A percentile compares a stretch with the other conserved stretches of the same genome.
Evolutionary conservation across 2,888 invertebrate genomes (phyloP).

Genomic region (Cephus sareptanus): DNA sequence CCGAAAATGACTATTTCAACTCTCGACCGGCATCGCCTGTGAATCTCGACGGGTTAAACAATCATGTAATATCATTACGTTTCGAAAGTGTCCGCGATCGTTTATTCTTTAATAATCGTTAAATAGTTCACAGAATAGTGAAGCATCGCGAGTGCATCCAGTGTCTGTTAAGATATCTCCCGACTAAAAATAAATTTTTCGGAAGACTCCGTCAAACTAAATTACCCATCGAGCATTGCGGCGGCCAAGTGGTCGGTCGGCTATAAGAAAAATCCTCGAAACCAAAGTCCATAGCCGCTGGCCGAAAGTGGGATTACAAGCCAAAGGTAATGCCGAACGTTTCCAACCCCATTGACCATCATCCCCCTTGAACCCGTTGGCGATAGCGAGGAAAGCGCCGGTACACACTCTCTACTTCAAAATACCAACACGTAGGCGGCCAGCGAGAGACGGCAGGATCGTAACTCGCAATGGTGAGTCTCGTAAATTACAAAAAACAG

Average conservation of each 20-base stretch:
- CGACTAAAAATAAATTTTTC: background rate
- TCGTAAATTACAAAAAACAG: slow-evolving; percentile 9
- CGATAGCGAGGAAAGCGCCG: background rate
- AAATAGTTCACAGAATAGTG: background rate
- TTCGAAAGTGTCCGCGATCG: background rate
- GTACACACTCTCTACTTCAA: background rate
- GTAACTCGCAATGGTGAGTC: background rate
- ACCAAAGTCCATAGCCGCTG: background rate
- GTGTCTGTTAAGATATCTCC: background rate
- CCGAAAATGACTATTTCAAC: background rate
- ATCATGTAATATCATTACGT: background rate
- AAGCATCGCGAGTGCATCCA: too few relatives aligned
- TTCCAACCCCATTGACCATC: background rate
- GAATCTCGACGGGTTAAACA: background rate
- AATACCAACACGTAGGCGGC: background rate
- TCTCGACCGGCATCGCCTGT: background rate
- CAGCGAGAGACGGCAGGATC: background rate
- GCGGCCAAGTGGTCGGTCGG: background rate
- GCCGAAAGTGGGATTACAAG: background rate
- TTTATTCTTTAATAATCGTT: background rate
- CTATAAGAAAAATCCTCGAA: background rate
- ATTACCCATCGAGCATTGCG: background rate
- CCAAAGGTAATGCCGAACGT: background rate
- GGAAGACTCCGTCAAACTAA: background rate
- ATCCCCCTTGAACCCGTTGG: background rate